Percentiles rank a stretch among this genome's conserved stretches.
Evolutionary conservation across 2,113 vertebrate species (phyloP).

Genomic region (Chlamydotis undulata): DNA sequence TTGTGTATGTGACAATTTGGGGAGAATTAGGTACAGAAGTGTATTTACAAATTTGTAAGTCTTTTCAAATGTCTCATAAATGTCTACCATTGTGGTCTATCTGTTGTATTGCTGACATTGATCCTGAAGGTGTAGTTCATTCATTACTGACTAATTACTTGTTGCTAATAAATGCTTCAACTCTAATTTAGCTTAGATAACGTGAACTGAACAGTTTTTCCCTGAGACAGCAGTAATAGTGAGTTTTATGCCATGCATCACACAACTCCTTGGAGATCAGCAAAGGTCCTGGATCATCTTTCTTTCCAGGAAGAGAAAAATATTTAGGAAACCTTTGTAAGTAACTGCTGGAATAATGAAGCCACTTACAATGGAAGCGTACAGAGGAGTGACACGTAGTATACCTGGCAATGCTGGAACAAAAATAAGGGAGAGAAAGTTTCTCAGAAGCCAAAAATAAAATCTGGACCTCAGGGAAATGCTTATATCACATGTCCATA

Average conservation of each 20-base stretch:
- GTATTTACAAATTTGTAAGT: not conserved
- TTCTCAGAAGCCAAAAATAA: not conserved
- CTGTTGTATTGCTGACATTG: not conserved
- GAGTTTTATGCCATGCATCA: not conserved
- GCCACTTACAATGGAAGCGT: not conserved
- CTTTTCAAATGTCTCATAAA: not conserved
- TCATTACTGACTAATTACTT: not conserved
- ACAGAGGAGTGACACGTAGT: not conserved
- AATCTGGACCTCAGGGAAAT: not conserved
- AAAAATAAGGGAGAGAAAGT: not conserved
- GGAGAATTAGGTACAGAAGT: not conserved
- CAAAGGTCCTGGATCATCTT: not conserved
- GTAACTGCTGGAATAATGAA: not conserved
- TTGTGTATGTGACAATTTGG: not conserved
- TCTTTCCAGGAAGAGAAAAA: not conserved
- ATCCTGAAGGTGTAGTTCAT: not conserved
- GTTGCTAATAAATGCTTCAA: not conserved
- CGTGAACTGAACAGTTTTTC: not conserved
- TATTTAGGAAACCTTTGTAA: not conserved
- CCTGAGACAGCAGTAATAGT: accelerated
- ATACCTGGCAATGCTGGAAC: not conserved
- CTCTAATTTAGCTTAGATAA: not conserved
- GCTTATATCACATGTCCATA: not conserved
- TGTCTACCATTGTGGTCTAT: not conserved
- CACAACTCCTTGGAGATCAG: not conserved